Base-by-base conservation (phyloP, 2,797 vertebrate genomes). In the Schizothorax lantsangensis region DNA sequence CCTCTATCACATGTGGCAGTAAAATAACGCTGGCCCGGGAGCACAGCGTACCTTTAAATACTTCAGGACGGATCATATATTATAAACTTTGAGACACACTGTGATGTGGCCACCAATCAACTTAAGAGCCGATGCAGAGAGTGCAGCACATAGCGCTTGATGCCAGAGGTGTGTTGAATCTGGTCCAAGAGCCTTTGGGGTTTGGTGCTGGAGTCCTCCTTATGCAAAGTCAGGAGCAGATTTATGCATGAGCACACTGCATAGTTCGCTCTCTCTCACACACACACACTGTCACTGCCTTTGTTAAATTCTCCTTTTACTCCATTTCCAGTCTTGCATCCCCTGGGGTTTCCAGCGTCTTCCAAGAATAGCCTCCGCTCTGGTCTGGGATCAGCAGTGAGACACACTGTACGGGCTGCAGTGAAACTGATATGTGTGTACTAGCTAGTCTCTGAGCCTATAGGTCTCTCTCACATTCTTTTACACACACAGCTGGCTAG, bases 321-420 rank as follows among this genome's bases (percentile, higher is more conserved):
- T 91, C 90, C 89, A 72, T 90, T 91, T 93, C 91, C 78, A 72
- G 90, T 73, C 87, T 89, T 86, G 86, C 83, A 52, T 92, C 92
- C 91, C 83, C 78, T 62, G 79, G 40, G 86, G 90, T 91, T 91
- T 91, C 88, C 69, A 88, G 91, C 92, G 86, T 90, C 89, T 82
- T 86, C 91, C 91, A 59, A 89, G 91, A 94, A 94, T 94, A 95
- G 92, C 92, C 90, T 91, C 45, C 47, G 30, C 90, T 92, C 89
- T 89, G 91, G 92, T 94, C 87, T 88, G 87, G 79, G 77, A 90
- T 89, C 91, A 62, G 38, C 36, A 90, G 90, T 84, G 77, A 91
- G 90, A 92, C 38, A 62, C 77, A 81, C 71, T 81, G 87, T 87
- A 88, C 47, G 0, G 83, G 57, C 69, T 85, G 83, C 90, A 87